Conservation (phyloP, 2,888 invertebrate genomes). For the Ochropacha duplaris region DNA sequence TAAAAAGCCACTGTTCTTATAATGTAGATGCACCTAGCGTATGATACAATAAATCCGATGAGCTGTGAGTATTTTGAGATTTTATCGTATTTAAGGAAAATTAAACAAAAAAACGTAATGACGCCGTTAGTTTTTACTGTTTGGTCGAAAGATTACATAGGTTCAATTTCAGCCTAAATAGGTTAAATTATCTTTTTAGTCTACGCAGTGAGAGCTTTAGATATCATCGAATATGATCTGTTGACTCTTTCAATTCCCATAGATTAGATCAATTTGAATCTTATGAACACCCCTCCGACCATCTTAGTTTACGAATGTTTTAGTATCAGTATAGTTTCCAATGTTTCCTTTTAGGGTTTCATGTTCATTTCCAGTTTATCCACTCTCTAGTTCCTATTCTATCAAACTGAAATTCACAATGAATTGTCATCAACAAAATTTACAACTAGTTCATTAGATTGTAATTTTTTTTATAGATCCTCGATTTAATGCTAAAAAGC, state of each 20-base stretch:
- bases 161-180: slow-evolving; percentile 78
- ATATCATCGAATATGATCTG: slow-evolving; percentile 57
- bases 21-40: slow-evolving; percentile 82
- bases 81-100: slow-evolving; percentile 80
- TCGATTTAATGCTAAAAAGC: slow-evolving; percentile 69
- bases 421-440: slow-evolving; percentile 50
- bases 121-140: slow-evolving; percentile 63
- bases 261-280: slow-evolving; percentile 44
- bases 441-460: slow-evolving; percentile 64
- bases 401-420: slow-evolving; percentile 51
- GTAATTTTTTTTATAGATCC: slow-evolving; percentile 60
- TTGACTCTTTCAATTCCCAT: slow-evolving; percentile 30
- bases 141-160: slow-evolving; percentile 60
- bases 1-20: slow-evolving; percentile 82
- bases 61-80: slow-evolving; percentile 83
- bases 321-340: slow-evolving; percentile 5
- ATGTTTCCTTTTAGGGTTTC: slow-evolving; percentile 23
- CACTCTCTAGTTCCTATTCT: slow-evolving; percentile 72
- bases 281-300: slow-evolving; percentile 42
- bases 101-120: slow-evolving; percentile 37
- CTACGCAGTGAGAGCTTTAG: slow-evolving; percentile 62
- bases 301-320: slow-evolving; percentile 16
- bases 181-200: slow-evolving; percentile 63
- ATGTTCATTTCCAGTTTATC: slow-evolving; percentile 41
- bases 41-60: slow-evolving; percentile 81